Percentiles rank a stretch among this genome's conserved stretches.
Conservation (phyloP, 2,888 invertebrate genomes). For the Microchrysa polita region DNA sequence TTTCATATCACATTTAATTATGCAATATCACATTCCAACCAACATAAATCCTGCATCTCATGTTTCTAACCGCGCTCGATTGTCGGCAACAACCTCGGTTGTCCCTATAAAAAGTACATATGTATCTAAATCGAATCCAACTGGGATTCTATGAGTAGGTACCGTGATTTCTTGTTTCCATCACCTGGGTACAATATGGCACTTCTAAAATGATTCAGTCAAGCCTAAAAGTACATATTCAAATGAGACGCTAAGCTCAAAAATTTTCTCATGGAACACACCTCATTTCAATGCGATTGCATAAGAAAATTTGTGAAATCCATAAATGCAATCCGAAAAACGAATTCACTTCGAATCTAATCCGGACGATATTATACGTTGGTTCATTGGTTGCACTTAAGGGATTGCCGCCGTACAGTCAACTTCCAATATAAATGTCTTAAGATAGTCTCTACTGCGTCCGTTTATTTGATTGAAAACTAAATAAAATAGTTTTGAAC, state of each 20-base stretch:
- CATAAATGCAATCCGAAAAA: conserved; percentile 38
- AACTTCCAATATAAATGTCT: neutral
- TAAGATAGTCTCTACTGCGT: no score
- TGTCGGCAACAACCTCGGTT: neutral
- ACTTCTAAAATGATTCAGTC: neutral
- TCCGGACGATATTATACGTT: conserved; percentile 35
- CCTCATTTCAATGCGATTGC: conserved; percentile 41
- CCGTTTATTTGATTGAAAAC: no score
- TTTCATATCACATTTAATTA: conserved; percentile 10
- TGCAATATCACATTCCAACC: conserved; percentile 5
- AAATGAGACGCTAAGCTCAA: conserved; percentile 42
- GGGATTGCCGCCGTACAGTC: neutral
- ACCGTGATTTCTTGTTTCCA: neutral
- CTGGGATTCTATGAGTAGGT: neutral
- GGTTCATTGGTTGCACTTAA: conserved; percentile 37
- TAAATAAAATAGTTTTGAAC: no score
- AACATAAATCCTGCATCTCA: conserved; percentile 24
- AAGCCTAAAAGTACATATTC: conserved; percentile 42
- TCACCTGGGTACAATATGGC: conserved; percentile 26
- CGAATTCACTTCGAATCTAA: conserved; percentile 18
- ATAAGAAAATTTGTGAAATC: conserved; percentile 44
- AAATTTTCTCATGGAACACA: conserved; percentile 43
- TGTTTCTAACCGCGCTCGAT: conserved; percentile 3
- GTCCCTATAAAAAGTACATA: conserved; percentile 10
- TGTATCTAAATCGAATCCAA: conserved; percentile 14